Conservation (phyloP, 2,797 vertebrate species). For the Hippocampus kuda region DNA sequence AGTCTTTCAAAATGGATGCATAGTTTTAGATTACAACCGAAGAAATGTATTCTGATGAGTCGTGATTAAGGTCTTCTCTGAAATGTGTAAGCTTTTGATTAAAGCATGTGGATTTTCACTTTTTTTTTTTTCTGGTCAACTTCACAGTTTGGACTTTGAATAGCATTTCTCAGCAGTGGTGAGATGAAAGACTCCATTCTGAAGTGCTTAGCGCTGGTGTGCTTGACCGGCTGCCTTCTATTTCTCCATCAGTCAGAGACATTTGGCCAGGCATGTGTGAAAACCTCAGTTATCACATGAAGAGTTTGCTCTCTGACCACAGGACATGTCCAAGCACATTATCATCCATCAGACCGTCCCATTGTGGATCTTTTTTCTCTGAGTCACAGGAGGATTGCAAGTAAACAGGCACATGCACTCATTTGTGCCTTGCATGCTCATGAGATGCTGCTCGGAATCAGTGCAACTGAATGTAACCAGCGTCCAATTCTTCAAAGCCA, state of each 20-base stretch:
- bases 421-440: conserved; percentile 15
- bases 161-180: conserved; percentile 34
- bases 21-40: background rate
- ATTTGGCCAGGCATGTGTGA: conserved; percentile 30
- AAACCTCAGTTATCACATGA: conserved; percentile 51
- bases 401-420: conserved; percentile 29
- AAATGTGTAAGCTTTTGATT: background rate
- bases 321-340: conserved; percentile 34
- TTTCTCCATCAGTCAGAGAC: conserved; percentile 53
- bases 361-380: conserved; percentile 38
- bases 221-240: conserved; percentile 34
- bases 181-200: conserved; percentile 57
- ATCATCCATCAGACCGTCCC: conserved; percentile 32
- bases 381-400: conserved; percentile 15
- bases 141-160: conserved; percentile 42
- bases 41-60: background rate
- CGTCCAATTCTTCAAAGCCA: background rate
- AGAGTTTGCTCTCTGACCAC: conserved; percentile 43
- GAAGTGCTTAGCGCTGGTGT: conserved; percentile 46
- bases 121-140: conserved; percentile 22
- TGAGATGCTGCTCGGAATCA: conserved; percentile 19
- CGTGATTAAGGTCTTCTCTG: background rate
- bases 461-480: background rate
- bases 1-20: background rate
- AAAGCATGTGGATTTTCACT: background rate